These are phyloP conservation scores for Quadriops clusia DNA, from an alignment of 2,888 invertebrate species.

Conservation along the genomic window DNA sequence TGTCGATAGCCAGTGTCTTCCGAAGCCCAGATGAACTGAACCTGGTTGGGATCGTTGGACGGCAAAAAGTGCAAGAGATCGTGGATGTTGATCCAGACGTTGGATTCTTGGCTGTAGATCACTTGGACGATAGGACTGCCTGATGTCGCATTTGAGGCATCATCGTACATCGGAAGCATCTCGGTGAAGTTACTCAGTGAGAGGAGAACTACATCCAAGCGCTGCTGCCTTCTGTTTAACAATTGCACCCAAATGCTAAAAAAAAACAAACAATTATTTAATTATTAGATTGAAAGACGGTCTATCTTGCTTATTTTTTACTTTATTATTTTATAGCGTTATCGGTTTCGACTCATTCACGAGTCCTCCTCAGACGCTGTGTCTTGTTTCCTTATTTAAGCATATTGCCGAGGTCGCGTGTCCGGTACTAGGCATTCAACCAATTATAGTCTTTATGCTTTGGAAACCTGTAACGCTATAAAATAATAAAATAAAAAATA, in stretches of 20 bases:
- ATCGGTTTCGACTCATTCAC: no score
- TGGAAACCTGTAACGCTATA: no score
- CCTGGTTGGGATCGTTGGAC: constrained; percentile 37
- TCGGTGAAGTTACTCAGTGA: constrained; percentile 67
- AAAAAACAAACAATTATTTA: no score
- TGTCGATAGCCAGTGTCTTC: constrained; percentile 87
- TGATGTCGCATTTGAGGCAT: constrained; percentile 24
- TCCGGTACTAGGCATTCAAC: no score
- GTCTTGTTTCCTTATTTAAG: no score
- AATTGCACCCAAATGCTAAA: constrained; percentile 82
- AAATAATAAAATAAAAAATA: no score
- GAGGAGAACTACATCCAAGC: constrained; percentile 70
- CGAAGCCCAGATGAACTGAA: constrained; percentile 80
- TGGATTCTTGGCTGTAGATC: constrained; percentile 51
- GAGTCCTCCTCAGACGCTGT: no score
- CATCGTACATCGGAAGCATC: constrained; percentile 42
- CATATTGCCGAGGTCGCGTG: no score
- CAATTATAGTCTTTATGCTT: no score
- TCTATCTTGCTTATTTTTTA: no score
- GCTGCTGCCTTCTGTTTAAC: constrained; percentile 77
- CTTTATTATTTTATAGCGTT: no score
- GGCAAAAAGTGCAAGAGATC: constrained; percentile 79
- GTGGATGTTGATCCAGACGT: constrained; percentile 91
- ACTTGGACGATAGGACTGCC: constrained; percentile 44
- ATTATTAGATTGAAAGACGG: constrained; percentile 2